A percentile compares a stretch with the other conserved stretches of the same genome.
Conservation (phyloP, 2,113 vertebrate genomes). For the Heptranchias perlo region DNA sequence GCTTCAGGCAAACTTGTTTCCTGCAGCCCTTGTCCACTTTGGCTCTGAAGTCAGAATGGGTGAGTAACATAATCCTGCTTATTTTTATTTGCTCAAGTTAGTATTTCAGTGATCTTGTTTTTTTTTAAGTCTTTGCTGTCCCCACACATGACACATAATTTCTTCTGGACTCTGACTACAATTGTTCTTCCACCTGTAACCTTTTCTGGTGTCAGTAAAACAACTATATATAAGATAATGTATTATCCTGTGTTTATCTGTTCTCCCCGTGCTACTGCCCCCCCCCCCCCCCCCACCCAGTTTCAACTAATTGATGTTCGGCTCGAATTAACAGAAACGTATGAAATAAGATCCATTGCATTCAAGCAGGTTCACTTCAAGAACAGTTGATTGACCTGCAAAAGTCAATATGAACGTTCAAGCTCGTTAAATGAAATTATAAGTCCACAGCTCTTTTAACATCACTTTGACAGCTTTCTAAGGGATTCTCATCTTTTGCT, state of each 20-base stretch:
- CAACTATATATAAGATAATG: neutral
- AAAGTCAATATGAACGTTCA: too few relatives aligned
- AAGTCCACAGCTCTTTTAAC: neutral
- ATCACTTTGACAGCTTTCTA: neutral
- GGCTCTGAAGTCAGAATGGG: conserved; percentile 69
- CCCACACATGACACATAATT: neutral
- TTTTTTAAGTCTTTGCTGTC: neutral
- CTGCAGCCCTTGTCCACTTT: conserved; percentile 83
- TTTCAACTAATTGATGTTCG: neutral
- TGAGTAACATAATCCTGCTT: conserved; percentile 50
- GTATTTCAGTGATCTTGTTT: neutral
- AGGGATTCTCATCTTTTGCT: neutral
- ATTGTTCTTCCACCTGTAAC: neutral
- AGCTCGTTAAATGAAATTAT: too few relatives aligned
- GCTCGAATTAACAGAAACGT: neutral
- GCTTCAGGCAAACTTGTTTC: conserved; percentile 81
- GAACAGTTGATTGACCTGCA: neutral
- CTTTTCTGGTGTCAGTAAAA: neutral
- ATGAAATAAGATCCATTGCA: neutral
- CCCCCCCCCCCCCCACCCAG: neutral
- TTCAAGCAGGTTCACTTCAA: neutral
- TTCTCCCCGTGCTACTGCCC: too few relatives aligned
- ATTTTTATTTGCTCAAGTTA: conserved; percentile 16
- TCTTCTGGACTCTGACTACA: neutral
- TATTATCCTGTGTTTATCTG: neutral